Conservation (phyloP, 2,797 vertebrate genomes). For the Hylomyscus alleni region DNA sequence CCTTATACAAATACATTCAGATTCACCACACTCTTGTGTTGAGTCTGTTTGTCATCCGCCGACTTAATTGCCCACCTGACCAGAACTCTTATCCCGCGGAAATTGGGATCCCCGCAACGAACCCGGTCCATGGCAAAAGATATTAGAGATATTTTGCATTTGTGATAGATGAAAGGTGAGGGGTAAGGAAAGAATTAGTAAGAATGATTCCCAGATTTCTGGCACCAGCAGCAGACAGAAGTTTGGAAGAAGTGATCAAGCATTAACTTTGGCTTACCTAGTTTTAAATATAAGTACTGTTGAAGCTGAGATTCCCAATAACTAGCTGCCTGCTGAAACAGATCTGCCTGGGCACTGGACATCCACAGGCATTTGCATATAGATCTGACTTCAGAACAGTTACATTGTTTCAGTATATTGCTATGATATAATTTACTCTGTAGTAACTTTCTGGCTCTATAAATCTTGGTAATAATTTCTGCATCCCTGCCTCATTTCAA, state of each 20-base stretch:
- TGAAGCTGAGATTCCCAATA: not conserved
- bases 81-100: too few relatives aligned
- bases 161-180: not conserved
- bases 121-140: too few relatives aligned
- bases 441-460: slow-evolving; percentile 32
- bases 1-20: too few relatives aligned
- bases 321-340: not conserved
- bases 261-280: not conserved
- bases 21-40: too few relatives aligned
- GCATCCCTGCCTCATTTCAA: slow-evolving; percentile 42
- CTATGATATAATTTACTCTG: slow-evolving; percentile 37
- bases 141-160: not conserved
- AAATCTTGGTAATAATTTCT: slow-evolving; percentile 66
- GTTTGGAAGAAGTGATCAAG: not conserved
- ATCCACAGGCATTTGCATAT: slow-evolving; percentile 31
- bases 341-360: not conserved
- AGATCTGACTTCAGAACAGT: slow-evolving; percentile 34
- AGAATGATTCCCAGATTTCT: slow-evolving; percentile 36
- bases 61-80: too few relatives aligned
- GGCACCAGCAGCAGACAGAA: not conserved
- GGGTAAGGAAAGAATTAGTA: not conserved
- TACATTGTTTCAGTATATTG: slow-evolving; percentile 29
- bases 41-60: too few relatives aligned
- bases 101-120: too few relatives aligned
- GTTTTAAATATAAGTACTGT: not conserved